These are phyloP conservation scores for Tenebrio molitor DNA, from an alignment of 1,140 invertebrate species.

Conservation along the genomic window DNA sequence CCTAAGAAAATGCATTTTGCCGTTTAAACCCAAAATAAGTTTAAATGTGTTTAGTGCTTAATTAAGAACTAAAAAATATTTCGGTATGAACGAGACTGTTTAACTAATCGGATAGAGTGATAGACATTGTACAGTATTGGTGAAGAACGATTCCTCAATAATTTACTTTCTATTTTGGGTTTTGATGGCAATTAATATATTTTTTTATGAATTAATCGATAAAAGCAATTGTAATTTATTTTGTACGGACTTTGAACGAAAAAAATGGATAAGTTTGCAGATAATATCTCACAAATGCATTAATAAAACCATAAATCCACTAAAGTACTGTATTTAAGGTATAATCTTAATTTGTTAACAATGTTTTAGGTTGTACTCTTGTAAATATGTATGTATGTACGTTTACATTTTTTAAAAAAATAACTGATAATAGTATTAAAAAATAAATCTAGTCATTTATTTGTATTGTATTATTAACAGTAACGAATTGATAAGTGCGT, in stretches of 20 bases:
- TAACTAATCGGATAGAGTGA: too few relatives aligned
- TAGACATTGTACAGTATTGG: too few relatives aligned
- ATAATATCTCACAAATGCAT: conserved; percentile 21
- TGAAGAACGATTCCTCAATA: too few relatives aligned
- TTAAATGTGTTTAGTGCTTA: too few relatives aligned
- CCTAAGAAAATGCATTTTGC: conserved; percentile 15
- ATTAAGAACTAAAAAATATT: too few relatives aligned
- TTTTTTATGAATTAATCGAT: conserved; percentile 9
- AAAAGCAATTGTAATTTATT: background rate
- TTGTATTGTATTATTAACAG: background rate
- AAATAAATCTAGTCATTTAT: conserved; percentile 29
- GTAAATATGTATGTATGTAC: conserved; percentile 39
- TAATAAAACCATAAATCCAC: conserved; percentile 1
- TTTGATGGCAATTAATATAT: conserved; percentile 11
- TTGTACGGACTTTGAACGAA: background rate
- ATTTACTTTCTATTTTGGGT: too few relatives aligned
- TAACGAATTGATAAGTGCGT: conserved; percentile 2
- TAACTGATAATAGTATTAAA: conserved; percentile 29
- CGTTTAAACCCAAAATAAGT: conserved; percentile 12
- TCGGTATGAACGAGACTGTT: too few relatives aligned
- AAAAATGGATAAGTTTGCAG: conserved; percentile 29
- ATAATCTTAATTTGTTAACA: conserved; percentile 26
- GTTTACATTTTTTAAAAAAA: conserved; percentile 32
- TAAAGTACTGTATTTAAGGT: conserved; percentile 1
- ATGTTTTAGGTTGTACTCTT: conserved; percentile 23